phyloP scores from a whole-genome alignment of 1,140 invertebrate genomes.

The Eurosta solidaginis region DNA sequence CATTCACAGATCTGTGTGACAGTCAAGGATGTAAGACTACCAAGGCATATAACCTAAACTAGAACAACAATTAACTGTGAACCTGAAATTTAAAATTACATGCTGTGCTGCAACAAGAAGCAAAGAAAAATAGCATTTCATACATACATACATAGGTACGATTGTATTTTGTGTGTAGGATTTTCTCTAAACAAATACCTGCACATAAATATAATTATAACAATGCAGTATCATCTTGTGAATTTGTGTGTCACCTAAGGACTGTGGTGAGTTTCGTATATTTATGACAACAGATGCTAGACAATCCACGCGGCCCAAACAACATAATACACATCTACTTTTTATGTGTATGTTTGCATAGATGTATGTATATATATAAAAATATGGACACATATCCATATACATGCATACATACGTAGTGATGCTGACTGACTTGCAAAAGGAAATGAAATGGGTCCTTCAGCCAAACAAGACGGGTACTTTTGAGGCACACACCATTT shows the following conservation, averaged over 20 bases:
- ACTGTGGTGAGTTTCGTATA: slow-evolving; percentile 5
- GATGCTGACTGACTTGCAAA: too few relatives aligned
- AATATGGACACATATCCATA: too few relatives aligned
- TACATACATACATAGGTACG: too few relatives aligned
- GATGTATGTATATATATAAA: background rate
- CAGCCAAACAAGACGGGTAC: background rate
- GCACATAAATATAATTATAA: background rate
- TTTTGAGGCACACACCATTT: background rate
- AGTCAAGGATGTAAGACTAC: background rate
- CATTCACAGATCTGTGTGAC: too few relatives aligned
- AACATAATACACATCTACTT: background rate
- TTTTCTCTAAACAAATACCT: background rate
- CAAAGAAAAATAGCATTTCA: background rate
- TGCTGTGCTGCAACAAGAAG: background rate
- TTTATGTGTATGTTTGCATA: background rate
- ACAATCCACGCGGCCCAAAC: background rate
- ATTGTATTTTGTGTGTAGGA: background rate
- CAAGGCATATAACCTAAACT: background rate
- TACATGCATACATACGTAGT: background rate
- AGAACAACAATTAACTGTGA: background rate
- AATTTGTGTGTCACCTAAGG: background rate
- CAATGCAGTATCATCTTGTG: background rate
- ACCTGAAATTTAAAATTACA: background rate
- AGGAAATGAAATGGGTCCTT: too few relatives aligned
- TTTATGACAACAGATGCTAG: slow-evolving; percentile 18